These are phyloP conservation scores for Virgularia gustaviana DNA, from an alignment of 92 coral and sea anemone genomes.

Conservation along the genomic window DNA sequence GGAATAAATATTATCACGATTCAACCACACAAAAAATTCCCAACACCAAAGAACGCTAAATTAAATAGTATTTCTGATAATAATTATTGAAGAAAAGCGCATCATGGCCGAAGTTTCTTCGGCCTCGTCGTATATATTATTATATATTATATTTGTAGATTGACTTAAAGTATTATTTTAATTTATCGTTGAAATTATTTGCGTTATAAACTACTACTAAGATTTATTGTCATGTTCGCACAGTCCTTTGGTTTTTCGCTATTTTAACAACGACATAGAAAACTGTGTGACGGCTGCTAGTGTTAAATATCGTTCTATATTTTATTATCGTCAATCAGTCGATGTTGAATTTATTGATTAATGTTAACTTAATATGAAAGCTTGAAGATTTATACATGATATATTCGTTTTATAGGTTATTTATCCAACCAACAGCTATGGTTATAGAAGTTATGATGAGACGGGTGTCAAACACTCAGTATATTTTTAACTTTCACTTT, in stretches of 20 bases:
- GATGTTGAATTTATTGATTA: background rate
- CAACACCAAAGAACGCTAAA: constrained; percentile 13
- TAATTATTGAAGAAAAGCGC: too few relatives aligned
- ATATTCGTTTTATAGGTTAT: constrained; percentile 39
- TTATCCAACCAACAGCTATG: constrained; percentile 36
- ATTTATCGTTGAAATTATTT: constrained; percentile 40
- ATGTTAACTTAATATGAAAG: constrained; percentile 20
- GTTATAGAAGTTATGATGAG: constrained; percentile 19
- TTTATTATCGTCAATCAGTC: constrained; percentile 12
- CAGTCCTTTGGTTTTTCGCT: background rate
- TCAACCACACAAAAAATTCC: too few relatives aligned
- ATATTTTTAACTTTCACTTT: constrained; percentile 29
- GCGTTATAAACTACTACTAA: constrained; percentile 23
- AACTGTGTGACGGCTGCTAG: constrained; percentile 11
- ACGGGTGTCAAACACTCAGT: constrained; percentile 37
- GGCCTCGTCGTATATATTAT: too few relatives aligned
- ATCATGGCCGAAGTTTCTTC: too few relatives aligned
- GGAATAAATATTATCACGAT: constrained; percentile 31
- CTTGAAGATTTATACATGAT: constrained; percentile 30
- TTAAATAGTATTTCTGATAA: too few relatives aligned
- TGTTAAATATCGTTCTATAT: constrained; percentile 5
- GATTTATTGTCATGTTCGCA: constrained; percentile 2
- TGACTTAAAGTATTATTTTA: constrained; percentile 31
- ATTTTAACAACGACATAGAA: background rate
- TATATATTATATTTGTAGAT: too few relatives aligned